Conservation (phyloP, 1,140 invertebrate genomes). For the Ips typographus region DNA sequence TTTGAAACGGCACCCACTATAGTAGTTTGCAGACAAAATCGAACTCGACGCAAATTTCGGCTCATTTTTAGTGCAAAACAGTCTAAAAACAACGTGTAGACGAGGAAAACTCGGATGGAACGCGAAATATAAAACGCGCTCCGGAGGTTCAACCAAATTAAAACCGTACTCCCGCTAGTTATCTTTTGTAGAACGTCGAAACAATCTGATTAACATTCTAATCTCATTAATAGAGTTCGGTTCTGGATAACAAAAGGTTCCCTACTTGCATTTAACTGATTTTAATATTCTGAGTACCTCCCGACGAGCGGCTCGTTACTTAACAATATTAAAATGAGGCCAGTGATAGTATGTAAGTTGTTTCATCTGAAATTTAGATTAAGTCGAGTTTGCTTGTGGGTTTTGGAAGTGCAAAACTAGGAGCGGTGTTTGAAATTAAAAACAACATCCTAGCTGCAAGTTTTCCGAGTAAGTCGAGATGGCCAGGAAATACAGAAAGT, state of each 20-base stretch:
- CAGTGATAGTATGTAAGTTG: constrained; percentile 15
- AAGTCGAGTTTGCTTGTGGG: neutral
- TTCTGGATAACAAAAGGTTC: constrained; percentile 17
- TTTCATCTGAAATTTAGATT: constrained; percentile 20
- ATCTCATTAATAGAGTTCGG: constrained; percentile 20
- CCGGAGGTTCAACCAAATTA: too few relatives aligned
- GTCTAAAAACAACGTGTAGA: too few relatives aligned
- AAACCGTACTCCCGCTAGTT: too few relatives aligned
- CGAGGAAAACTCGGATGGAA: too few relatives aligned
- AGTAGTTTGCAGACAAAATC: too few relatives aligned
- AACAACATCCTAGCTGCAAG: neutral
- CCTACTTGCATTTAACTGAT: constrained; percentile 26
- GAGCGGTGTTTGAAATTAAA: neutral
- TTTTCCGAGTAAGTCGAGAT: neutral
- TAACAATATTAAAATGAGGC: constrained; percentile 22
- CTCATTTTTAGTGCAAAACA: too few relatives aligned
- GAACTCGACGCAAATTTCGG: too few relatives aligned
- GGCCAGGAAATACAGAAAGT: neutral
- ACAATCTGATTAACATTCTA: constrained; percentile 17
- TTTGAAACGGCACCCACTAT: too few relatives aligned
- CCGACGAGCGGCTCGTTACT: constrained; percentile 16
- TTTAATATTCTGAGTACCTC: constrained; percentile 24
- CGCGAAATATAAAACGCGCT: too few relatives aligned
- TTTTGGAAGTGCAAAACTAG: constrained; percentile 2
- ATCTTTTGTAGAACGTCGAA: neutral